phyloP scores from a whole-genome alignment of 2,888 invertebrate species.

The Conistra vaccinii region DNA sequence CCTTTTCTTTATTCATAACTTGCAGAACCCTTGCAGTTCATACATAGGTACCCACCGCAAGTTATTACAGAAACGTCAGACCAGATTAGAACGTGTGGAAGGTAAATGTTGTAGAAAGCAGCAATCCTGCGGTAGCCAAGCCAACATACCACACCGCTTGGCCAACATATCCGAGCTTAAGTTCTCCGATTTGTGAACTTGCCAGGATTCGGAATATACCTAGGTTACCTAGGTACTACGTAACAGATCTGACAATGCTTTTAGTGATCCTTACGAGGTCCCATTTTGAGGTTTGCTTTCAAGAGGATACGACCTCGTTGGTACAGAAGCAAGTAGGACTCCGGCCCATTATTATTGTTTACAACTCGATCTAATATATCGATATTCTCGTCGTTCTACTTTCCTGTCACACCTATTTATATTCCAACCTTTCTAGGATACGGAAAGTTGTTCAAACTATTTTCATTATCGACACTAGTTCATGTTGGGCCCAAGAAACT shows the following conservation, averaged over 20 bases:
- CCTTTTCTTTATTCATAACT: not conserved
- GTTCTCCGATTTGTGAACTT: slow-evolving; percentile 30
- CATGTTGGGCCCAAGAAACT: not conserved
- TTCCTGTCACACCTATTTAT: not conserved
- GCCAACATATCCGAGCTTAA: slow-evolving; percentile 18
- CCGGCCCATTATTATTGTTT: not conserved
- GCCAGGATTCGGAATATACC: slow-evolving; percentile 24
- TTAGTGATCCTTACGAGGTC: not conserved
- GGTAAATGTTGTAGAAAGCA: slow-evolving; percentile 28
- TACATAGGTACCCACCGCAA: slow-evolving; percentile 10
- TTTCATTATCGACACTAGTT: not conserved
- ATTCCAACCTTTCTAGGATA: not conserved
- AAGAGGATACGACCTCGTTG: too few relatives aligned
- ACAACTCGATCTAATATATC: not conserved
- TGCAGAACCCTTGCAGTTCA: not conserved
- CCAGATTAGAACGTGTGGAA: slow-evolving; percentile 16
- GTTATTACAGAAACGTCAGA: slow-evolving; percentile 31
- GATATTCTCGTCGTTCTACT: not conserved
- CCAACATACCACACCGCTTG: slow-evolving; percentile 1
- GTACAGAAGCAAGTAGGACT: not conserved
- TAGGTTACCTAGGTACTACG: slow-evolving; percentile 3
- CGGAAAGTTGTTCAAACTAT: not conserved
- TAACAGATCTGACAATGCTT: slow-evolving; percentile 18
- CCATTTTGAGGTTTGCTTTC: slow-evolving; percentile 7
- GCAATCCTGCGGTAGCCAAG: slow-evolving; percentile 20